Base-by-base conservation (phyloP, 2,797 vertebrate species). In the Tamandua tetradactyla region DNA sequence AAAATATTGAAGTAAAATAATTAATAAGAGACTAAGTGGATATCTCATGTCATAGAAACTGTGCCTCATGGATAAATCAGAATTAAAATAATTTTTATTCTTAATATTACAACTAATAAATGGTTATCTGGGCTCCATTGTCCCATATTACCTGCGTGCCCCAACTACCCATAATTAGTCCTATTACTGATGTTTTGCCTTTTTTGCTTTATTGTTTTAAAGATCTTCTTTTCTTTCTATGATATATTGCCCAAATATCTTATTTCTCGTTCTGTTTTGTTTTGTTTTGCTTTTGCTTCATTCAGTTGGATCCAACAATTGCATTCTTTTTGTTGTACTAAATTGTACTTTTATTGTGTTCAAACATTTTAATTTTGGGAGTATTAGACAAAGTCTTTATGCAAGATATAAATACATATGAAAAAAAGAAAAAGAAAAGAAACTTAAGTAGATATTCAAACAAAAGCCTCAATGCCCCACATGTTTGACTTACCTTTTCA, bases 121-220 rank as follows among this genome's bases (percentile, higher is more conserved):
- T 20, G 40, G 14, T 22, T 47, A 0, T 30, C 12, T 0, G 7
- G n/a, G 1, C 27, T 9, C 7, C 0, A 2, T 2, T 12, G 1
- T n/a, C 44, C 14, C 27, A 12, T 68, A 17, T 4, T 55, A 8
- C 14, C 18, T 57, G 23, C 23, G 22, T 35, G 1, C 15, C 1
- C 49, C n/a, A n/a, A n/a, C n/a, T n/a, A n/a, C 7, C 59, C 59
- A 0, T 2, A 4, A 8, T 0, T 12, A 14, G 0, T 0, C 1
- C 4, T 30, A 2, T 6, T 55, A 49, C 2, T 2, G 6, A 32
- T 11, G 20, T 11, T 4, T 7, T 44, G 57, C 3, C 47, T 7
- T 17, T 61, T 66, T 12, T 27, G n/a, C n/a, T 37, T n/a, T 7
- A 44, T 75, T 62, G 25, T 68, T 68, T 79, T 40, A 17, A 57